Conservation (phyloP, 2,888 invertebrate species). For the Adineta ricciae region DNA sequence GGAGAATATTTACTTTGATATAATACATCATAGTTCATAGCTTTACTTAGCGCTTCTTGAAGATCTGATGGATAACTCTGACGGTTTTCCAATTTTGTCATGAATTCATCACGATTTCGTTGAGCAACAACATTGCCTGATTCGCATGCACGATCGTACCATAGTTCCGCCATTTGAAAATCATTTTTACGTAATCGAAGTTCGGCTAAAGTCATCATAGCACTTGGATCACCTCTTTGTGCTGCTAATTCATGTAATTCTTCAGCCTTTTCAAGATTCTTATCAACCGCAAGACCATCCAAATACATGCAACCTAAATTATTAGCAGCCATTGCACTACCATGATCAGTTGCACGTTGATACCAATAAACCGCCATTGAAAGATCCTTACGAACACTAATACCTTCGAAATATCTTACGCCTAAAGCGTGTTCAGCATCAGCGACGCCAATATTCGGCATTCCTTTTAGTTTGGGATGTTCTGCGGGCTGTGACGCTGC, state of each 20-base stretch:
- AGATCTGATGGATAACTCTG: no score
- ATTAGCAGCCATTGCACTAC: not conserved
- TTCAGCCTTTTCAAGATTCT: slow-evolving; percentile 23
- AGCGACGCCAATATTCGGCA: not conserved
- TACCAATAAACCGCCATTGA: not conserved
- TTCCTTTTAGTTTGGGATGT: not conserved
- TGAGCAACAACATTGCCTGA: no score
- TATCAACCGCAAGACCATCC: not conserved
- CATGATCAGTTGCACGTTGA: slow-evolving; percentile 13
- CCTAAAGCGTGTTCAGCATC: not conserved
- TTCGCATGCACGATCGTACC: no score
- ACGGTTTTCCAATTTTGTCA: no score
- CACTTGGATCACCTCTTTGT: slow-evolving; percentile 14
- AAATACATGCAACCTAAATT: slow-evolving; percentile 21
- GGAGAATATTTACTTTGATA: no score
- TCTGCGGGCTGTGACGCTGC: not conserved
- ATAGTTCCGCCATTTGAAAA: no score
- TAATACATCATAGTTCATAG: no score
- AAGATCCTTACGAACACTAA: not conserved
- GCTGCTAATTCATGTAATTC: not conserved
- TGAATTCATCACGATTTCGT: no score
- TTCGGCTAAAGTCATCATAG: slow-evolving; percentile 10
- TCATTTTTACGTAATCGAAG: no score
- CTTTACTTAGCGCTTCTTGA: no score
- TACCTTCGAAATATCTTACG: not conserved